Evolutionary conservation across 1,140 invertebrate species (phyloP).

Genomic region (Tetragonula clypearis): DNA sequence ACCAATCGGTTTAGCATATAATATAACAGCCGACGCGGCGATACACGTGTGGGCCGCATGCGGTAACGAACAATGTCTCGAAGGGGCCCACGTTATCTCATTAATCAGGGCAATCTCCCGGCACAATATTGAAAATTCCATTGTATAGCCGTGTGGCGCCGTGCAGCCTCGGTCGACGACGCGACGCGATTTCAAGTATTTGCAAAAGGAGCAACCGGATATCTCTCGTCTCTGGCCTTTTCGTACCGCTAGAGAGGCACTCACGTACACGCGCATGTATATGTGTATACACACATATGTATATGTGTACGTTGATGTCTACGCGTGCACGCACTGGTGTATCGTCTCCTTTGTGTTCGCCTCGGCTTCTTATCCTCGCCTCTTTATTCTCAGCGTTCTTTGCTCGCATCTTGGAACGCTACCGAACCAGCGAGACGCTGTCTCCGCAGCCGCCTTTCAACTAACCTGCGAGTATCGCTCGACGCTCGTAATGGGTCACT

Average conservation of each 20-base stretch:
- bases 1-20: conserved; percentile 9
- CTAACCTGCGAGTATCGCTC: background rate
- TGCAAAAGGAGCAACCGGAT: conserved; percentile 52
- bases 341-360: conserved; percentile 20
- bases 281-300: background rate
- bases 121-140: conserved; percentile 69
- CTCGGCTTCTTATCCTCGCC: conserved; percentile 7
- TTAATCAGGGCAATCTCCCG: conserved; percentile 64
- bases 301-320: background rate
- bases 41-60: conserved; percentile 27
- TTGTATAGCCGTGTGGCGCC: conserved; percentile 7
- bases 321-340: background rate
- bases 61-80: conserved; percentile 54
- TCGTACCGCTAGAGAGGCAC: background rate
- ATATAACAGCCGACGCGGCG: conserved; percentile 15
- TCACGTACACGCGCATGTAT: background rate
- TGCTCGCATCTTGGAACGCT: conserved; percentile 17
- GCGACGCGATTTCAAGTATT: conserved; percentile 66
- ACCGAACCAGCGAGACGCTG: background rate
- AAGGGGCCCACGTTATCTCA: conserved; percentile 54
- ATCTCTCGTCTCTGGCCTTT: conserved; percentile 7
- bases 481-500: conserved; percentile 44
- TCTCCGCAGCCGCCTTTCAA: background rate
- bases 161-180: conserved; percentile 52
- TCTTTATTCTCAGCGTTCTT: conserved; percentile 1